Percentiles rank a stretch among this genome's conserved stretches.
Evolutionary conservation across 2,113 vertebrate genomes (phyloP).

Genomic region (Ictalurus punctatus): DNA sequence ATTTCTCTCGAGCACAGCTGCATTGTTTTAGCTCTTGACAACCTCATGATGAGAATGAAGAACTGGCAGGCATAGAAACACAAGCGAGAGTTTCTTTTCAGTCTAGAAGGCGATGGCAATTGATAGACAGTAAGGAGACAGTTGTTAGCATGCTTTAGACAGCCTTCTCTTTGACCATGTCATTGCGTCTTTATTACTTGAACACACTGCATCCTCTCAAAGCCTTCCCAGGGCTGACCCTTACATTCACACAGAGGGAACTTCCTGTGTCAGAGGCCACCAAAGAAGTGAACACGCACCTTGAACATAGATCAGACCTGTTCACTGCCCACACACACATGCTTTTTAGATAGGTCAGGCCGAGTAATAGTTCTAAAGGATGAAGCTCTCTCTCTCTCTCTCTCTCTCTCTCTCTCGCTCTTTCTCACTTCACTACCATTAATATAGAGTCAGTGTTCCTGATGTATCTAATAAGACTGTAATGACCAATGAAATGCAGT

Average conservation of each 20-base stretch:
- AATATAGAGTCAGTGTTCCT: slow-evolving; percentile 9
- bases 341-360: slow-evolving; percentile 2
- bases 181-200: slow-evolving; percentile 31
- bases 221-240: slow-evolving; percentile 9
- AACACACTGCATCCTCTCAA: not conserved
- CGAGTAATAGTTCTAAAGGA: not conserved
- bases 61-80: slow-evolving; percentile 61
- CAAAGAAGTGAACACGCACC: slow-evolving; percentile 59
- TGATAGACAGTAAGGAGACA: slow-evolving; percentile 4
- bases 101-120: not conserved
- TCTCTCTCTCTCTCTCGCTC: slow-evolving; percentile 15
- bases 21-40: slow-evolving; percentile 76
- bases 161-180: slow-evolving; percentile 10
- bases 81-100: not conserved
- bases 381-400: not conserved
- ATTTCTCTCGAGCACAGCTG: slow-evolving; percentile 66
- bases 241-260: slow-evolving; percentile 4
- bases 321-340: slow-evolving; percentile 13
- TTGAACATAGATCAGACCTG: slow-evolving; percentile 57
- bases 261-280: slow-evolving; percentile 62
- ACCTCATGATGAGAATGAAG: slow-evolving; percentile 73
- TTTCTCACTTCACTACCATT: not conserved
- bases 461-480: slow-evolving; percentile 46
- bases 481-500: slow-evolving; percentile 46
- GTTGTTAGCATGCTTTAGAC: not conserved